Evolutionary conservation across 2,113 vertebrate species (phyloP), one percentile per base, ranked within the genome.

Genomic region (Suricata suricatta): DNA sequence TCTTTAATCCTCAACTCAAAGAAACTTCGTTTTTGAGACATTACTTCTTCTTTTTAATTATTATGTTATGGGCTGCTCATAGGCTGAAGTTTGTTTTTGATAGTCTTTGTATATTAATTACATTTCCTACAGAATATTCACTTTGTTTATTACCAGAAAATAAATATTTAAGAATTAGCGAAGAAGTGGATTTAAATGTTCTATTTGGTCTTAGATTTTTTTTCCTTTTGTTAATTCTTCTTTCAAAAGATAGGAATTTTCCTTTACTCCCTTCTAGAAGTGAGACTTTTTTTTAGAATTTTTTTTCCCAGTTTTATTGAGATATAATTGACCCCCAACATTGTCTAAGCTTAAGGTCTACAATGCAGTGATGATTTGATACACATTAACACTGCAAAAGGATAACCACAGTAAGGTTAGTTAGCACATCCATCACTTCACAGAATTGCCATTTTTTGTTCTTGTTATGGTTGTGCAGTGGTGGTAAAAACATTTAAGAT

Each of bases 1-100:
- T 84, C 71, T 85, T 95, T 93, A 63, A 93, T 72, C 12, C 41
- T 95, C 52, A 93, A 66, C 68, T 69, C 57, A 35, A 81, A 92
- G 54, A 88, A 94, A 38, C 41, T 93, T 95, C 16, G 35, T 71
- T 71, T 89, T 96, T 90, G 13, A 81, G 25, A n/a, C 82, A 33
- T 85, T 93, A 41, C 25, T 82, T 80, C 41, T 88, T 86, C 10
- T 38, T 95, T 97, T 89, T 87, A 90, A 92, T 92, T 86, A 60
- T 92, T 87, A 82, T 60, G 52, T 33, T 69, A 47, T 79, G 83
- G 64, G 44, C 1, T 91, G 25, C 57, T 76, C 27, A 69, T 63
- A 72, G 38, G 6, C 54, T 82, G 77, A 77, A 23, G 35, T 25
- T 25, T 92, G 33, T 90, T 90, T 87, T 94, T 77, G 63, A 80